Base-by-base conservation (phyloP, 2,888 invertebrate species). In the Netelia inedita region DNA sequence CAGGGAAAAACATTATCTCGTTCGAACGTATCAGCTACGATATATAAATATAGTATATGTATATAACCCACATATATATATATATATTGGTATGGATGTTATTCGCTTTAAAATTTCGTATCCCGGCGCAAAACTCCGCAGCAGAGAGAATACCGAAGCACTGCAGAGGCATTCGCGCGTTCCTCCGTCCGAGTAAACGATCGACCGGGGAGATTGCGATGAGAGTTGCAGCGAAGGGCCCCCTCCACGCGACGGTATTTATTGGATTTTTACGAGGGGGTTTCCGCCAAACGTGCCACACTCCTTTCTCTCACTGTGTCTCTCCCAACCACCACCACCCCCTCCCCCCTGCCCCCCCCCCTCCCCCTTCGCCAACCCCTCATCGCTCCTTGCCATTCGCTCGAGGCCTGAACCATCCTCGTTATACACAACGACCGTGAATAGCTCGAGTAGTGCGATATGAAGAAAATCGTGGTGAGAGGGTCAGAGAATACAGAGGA, bases 181-280 rank as follows among this genome's bases (percentile, higher is more conserved):
- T 65, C 63, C 55, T 46, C 63, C 61, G 69, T 57, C 68, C 59
- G 63, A 65, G 85, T 75, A 85, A 79, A 86, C 81, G 87, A 89
- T 88, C 83, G 76, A 74, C 76, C 66, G 73, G 76, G 71, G 71
- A 82, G 85, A 87, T 83, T 84, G 82, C 79, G 50, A 79, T 68
- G 75, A 82, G 83, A 73, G 82, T 79, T 83, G 72, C 80, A 41
- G 85, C 76, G 61, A 87, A 85, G 80, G 87, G 68, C 80, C 86
- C 82, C 63, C 85, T 88, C 87, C 88, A 88, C 86, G 85, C 85
- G 75, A 87, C 75, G 59, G 71, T 83, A 79, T 85, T 89, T 88
- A 82, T 76, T 73, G 82, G 87, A 89, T 86, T 87, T 89, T 89
- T 82, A 82, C 61, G 76, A 86, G 80, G 71, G 61, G 73, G 71